Base-by-base conservation (phyloP, 1,140 invertebrate species). In the Polypedilum pembai region DNA sequence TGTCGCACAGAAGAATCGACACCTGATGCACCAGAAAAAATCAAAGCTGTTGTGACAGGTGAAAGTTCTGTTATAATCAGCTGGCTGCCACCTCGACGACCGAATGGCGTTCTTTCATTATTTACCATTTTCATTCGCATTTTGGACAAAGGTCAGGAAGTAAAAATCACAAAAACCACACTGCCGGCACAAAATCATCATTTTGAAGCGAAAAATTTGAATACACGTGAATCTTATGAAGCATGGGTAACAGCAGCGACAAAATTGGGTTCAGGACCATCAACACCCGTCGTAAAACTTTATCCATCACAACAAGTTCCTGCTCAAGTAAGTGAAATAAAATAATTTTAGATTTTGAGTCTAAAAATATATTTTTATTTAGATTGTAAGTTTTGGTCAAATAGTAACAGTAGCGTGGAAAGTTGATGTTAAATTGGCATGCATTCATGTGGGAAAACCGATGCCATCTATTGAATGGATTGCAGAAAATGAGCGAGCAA, bases 1-100 rank as follows among this genome's bases (percentile, higher is more conserved):
- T 91, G 92, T 78, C 87, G 85, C 76, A 93, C 92, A 1, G 87
- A 90, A 74, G 90, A 93, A 83, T 86, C 90, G 76, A 87, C 88
- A 66, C 90, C 90, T 24, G 88, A 87, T 77, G 85, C 88, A 15
- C 92, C 92, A 3, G 88, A 89, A 74, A 88, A 87, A 75, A 88
- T 94, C 7, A 94, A 93, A 80, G 89, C 90, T 0, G 80, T 91
- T 15, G 84, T 88, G 0, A 89, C 86, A 74, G 88, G 87, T 15
- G 86, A 87, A 74, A 87, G 88, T 73, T 87, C 88, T 1, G 87
- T 93, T n/a, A 84, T 92, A 69, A 88, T 94, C 63, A 90, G 89
- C 76, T 94, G 92, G 92, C 82, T 90, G 74, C 88, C 90, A 5
- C 92, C 92, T 0, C 79, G 86, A 0, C 85, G 88, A 69, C 88